Conservation (phyloP, 2,797 vertebrate genomes). For the Zenarchopterus dispar region DNA sequence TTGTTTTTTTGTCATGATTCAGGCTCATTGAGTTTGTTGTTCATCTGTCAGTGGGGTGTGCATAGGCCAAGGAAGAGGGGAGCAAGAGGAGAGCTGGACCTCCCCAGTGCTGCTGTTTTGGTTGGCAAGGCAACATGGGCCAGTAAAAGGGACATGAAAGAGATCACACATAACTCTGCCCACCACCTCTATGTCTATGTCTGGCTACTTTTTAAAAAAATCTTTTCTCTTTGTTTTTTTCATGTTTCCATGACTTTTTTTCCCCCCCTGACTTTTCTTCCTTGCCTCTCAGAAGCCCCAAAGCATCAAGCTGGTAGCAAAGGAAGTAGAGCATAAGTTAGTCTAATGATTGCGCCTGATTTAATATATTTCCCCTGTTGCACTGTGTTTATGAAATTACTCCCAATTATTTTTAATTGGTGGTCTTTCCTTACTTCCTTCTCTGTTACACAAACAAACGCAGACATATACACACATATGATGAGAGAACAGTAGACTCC, state of each 20-base stretch:
- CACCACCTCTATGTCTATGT: constrained; percentile 47
- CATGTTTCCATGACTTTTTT: constrained; percentile 49
- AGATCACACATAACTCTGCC: constrained; percentile 62
- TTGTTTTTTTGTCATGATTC: constrained; percentile 38
- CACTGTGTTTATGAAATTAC: constrained; percentile 75
- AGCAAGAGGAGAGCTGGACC: constrained; percentile 60
- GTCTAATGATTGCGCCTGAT: constrained; percentile 70
- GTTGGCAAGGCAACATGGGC: constrained; percentile 72
- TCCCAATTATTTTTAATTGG: constrained; percentile 81
- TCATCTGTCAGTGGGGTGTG: constrained; percentile 71
- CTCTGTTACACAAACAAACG: constrained; percentile 48
- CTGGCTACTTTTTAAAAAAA: constrained; percentile 53
- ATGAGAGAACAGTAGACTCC: constrained; percentile 25
- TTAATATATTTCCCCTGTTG: constrained; percentile 72
- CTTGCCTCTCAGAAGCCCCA: constrained; percentile 20
- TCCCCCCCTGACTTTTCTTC: constrained; percentile 6
- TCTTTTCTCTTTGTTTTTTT: constrained; percentile 51
- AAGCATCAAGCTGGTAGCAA: constrained; percentile 44
- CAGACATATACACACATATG: constrained; percentile 15
- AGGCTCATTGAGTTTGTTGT: constrained; percentile 69
- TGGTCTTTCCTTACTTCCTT: constrained; percentile 65
- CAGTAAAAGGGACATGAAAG: constrained; percentile 75
- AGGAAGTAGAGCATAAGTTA: constrained; percentile 67
- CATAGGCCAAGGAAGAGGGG: constrained; percentile 46
- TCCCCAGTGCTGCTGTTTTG: constrained; percentile 73